Evolutionary conservation across 2,797 vertebrate genomes (phyloP), one percentile per base, ranked within the genome.

Genomic region (Lepilemur ruficaudatus): DNA sequence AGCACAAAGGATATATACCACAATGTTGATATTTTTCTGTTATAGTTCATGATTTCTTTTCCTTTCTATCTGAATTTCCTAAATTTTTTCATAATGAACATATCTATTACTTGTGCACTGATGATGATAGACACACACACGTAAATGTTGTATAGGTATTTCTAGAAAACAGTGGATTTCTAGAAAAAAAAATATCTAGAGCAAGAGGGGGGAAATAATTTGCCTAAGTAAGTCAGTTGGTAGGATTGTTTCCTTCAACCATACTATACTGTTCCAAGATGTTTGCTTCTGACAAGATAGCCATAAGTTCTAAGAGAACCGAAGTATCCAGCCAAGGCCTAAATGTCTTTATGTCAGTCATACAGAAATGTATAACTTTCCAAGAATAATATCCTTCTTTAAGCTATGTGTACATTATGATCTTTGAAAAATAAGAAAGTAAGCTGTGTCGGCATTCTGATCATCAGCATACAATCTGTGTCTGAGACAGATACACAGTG

Each of bases 311-410:
- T 69, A 93, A 96, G 75, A 85, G 59, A 93, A 96, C 11, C 76
- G 50, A 93, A 82, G 9, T 57, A 81, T n/a, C 41, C 57, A 96
- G 35, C 28, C 86, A 91, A 88, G 52, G 32, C 72, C 67, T 78
- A 92, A 81, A 50, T 50, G 92, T 84, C 73, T 92, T 82, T 85
- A 86, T n/a, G 5, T 81, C 93, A 90, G 23, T 55, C 46, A 92
- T 55, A 46, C 41, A 93, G 82, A 86, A 90, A 87, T 76, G 17
- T 28, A 13, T 48, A 87, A 78, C 72, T 89, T 85, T 86, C 30
- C 41, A 89, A 93, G 35, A 93, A 87, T 41, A 84, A 96, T 67
- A 85, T 72, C 87, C 28, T 97, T 52, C 41, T 63, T 80, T 50
- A 76, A 92, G 52, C 67, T 87, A 57, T 43, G 3, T 52, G 20